Evolutionary conservation across 1,140 invertebrate species (phyloP).

Genomic region (Tetraneura akinire): DNA sequence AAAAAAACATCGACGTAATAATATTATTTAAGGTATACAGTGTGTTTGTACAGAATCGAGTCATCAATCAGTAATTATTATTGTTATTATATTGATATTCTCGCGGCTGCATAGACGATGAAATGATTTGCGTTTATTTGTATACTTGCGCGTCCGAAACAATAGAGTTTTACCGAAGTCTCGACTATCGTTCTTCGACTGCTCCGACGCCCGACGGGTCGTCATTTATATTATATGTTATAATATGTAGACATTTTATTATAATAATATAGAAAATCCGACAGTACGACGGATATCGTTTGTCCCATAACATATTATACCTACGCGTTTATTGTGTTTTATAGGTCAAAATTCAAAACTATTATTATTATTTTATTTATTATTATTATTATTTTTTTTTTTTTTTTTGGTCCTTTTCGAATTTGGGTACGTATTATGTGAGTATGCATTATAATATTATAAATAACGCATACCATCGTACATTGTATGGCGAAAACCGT

Average conservation of each 20-base stretch:
- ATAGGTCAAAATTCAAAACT: background rate
- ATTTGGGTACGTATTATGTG: too few relatives aligned
- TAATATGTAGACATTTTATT: too few relatives aligned
- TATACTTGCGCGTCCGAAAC: background rate
- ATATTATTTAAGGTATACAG: conserved; percentile 14
- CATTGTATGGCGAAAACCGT: background rate
- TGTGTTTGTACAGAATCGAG: conserved; percentile 34
- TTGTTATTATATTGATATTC: conserved; percentile 10
- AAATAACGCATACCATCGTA: background rate
- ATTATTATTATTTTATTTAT: too few relatives aligned
- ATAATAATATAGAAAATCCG: too few relatives aligned
- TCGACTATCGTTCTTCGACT: background rate
- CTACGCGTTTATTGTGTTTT: background rate
- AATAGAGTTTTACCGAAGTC: background rate
- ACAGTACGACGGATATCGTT: too few relatives aligned
- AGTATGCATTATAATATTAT: background rate
- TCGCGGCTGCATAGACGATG: background rate
- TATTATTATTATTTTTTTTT: background rate
- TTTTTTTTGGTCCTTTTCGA: background rate
- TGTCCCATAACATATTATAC: background rate
- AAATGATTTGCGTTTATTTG: conserved; percentile 45
- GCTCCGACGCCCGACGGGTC: background rate
- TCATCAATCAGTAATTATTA: conserved; percentile 45
- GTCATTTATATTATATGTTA: too few relatives aligned
- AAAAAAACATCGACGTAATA: conserved; percentile 12